Evolutionary conservation across 2,888 invertebrate genomes (phyloP), one percentile per base, ranked within the genome.

Genomic region (Tricholauxania praeusta): DNA sequence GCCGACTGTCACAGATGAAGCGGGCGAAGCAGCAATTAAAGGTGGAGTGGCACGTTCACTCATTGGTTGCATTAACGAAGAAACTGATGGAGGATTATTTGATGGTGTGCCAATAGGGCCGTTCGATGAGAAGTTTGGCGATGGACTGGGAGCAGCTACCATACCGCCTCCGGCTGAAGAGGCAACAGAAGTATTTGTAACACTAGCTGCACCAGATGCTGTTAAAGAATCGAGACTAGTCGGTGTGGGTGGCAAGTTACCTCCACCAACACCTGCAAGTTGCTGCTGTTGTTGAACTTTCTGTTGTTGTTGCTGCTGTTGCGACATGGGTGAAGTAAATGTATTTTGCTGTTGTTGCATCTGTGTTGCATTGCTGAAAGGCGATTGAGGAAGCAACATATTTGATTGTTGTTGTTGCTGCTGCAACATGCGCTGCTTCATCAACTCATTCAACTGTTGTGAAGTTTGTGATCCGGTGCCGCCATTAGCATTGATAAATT

Each of bases 401-500:
- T 71, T 76, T 60, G 73, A 75, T 28, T 78, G 78, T 14, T 76
- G 80, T 39, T 81, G 81, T 57, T 82, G 81, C 70, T 81, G 82
- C 85, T 77, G 88, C 88, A 85, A 49, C 77, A 91, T 83, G 75
- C 91, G 87, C 69, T 89, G 90, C 85, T 93, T 90, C 87, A 90
- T 89, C 80, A 90, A 87, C 76, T 92, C 91, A 67, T 89, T 90
- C 75, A 91, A 89, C 77, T 89, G 90, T 69, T 84, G 84, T 4
- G 82, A 77, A 15, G 77, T 77, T 66, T 78, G 79, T 12, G 79
- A 74, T 63, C 79, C 78, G 73, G 89, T 90, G 71, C 82, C 83
- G 17, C 92, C 92, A 84, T 92, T 92, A 90, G 90, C 89, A 79
- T 90, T 90, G 48, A 85, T 81, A 62, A 86, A 86, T 71, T 85